Evolutionary conservation across 2,888 invertebrate genomes (phyloP).

Genomic region (Ischnus inquisitorius): DNA sequence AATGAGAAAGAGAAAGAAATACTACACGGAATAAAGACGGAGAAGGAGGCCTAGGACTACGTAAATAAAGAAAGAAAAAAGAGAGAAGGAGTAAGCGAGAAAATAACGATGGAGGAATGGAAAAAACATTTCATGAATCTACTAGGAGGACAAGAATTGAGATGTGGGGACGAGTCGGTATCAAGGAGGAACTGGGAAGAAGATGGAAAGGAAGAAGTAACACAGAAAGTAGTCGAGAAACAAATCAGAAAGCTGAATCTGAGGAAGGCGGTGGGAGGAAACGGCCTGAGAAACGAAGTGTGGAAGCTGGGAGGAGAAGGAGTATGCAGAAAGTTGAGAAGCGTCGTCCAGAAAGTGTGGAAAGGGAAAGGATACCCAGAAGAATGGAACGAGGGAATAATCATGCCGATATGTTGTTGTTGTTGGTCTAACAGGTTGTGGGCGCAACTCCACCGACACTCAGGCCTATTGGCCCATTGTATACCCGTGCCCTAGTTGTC

Average conservation of each 20-base stretch:
- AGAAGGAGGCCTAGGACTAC: neutral
- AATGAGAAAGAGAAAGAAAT: neutral
- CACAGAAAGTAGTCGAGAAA: neutral
- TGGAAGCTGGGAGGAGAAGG: neutral
- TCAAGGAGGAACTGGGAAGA: too few species aligned
- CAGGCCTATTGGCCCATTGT: too few species aligned
- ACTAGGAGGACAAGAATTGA: neutral
- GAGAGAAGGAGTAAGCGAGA: neutral
- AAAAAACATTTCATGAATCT: slow-evolving; percentile 16
- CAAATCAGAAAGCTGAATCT: neutral
- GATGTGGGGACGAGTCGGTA: neutral
- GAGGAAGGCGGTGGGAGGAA: neutral
- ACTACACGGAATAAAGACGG: neutral
- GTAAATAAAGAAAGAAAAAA: slow-evolving; percentile 17
- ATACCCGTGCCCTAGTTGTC: too few species aligned
- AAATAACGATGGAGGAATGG: neutral
- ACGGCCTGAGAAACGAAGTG: slow-evolving; percentile 1
- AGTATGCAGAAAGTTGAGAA: neutral
- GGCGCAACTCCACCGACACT: too few species aligned
- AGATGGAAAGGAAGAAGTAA: slow-evolving; percentile 12
- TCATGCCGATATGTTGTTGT: slow-evolving; percentile 62
- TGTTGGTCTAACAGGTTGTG: too few species aligned
- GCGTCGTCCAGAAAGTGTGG: slow-evolving; percentile 5
- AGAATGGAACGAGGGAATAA: slow-evolving; percentile 65
- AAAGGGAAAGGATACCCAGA: slow-evolving; percentile 62